Evolutionary conservation across 1,140 invertebrate genomes (phyloP).

Genomic region (Leptoteleia sp.): DNA sequence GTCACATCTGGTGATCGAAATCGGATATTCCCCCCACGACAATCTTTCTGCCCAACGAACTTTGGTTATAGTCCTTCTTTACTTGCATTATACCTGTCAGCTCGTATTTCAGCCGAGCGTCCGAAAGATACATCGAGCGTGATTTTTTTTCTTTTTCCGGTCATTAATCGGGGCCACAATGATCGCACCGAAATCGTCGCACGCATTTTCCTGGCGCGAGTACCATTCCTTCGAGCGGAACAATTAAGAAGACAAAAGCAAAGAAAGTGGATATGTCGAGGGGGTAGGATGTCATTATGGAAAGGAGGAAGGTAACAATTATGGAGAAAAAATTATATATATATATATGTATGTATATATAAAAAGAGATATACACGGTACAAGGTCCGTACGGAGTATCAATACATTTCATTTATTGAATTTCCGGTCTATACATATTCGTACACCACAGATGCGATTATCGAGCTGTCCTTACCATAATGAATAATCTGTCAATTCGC

Average conservation of each 20-base stretch:
- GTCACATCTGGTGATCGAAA: constrained; percentile 50
- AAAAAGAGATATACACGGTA: constrained; percentile 35
- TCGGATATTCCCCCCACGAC: constrained; percentile 42
- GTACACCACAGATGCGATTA: constrained; percentile 71
- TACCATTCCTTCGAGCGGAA: constrained; percentile 27
- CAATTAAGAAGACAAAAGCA: not conserved
- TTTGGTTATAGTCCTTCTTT: constrained; percentile 28
- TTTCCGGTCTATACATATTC: constrained; percentile 77
- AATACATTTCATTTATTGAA: constrained; percentile 76
- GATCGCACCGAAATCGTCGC: constrained; percentile 34
- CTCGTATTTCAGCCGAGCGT: constrained; percentile 42
- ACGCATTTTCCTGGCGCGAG: constrained; percentile 6
- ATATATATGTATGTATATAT: too few relatives aligned
- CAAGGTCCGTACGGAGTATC: constrained; percentile 68
- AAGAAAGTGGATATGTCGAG: constrained; percentile 5
- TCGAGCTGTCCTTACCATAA: constrained; percentile 68
- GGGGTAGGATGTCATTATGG: not conserved
- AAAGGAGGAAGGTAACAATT: constrained; percentile 25
- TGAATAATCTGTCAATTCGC: constrained; percentile 67
- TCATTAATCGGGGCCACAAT: constrained; percentile 61
- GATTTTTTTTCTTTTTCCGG: constrained; percentile 65
- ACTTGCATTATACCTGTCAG: constrained; percentile 54
- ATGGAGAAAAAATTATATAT: constrained; percentile 37
- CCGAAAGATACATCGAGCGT: constrained; percentile 64
- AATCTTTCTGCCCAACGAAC: too few relatives aligned